A percentile compares a stretch with the other conserved stretches of the same genome.
phyloP scores from a whole-genome alignment of 1,140 invertebrate species.

The Achroia grisella region DNA sequence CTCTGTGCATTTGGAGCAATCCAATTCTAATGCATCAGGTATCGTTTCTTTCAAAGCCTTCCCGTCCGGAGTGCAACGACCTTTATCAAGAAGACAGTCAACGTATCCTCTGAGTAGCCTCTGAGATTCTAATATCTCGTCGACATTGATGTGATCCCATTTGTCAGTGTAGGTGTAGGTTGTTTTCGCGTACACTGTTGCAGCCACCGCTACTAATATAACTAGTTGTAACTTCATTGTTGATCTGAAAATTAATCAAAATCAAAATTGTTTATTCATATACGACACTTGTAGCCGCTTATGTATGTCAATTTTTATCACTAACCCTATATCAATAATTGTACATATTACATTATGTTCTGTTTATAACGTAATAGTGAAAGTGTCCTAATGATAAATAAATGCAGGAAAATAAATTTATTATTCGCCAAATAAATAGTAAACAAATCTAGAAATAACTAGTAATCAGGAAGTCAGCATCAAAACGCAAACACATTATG shows the following conservation, averaged over 20 bases:
- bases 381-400: too few relatives aligned
- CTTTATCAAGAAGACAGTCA: constrained; percentile 81
- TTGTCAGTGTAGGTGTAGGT: constrained; percentile 80
- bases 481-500: too few relatives aligned
- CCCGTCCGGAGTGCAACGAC: constrained; percentile 82
- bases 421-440: too few relatives aligned
- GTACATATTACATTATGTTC: too few relatives aligned
- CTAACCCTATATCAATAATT: too few relatives aligned
- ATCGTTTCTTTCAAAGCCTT: constrained; percentile 81
- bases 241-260: constrained; percentile 19
- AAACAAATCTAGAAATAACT: too few relatives aligned
- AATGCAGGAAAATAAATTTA: too few relatives aligned
- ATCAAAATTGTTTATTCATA: too few relatives aligned
- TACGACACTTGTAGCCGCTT: too few relatives aligned
- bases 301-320: too few relatives aligned
- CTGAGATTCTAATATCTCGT: constrained; percentile 81
- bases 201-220: constrained; percentile 38
- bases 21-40: constrained; percentile 78
- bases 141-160: constrained; percentile 83
- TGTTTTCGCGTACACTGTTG: constrained; percentile 46
- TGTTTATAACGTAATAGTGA: too few relatives aligned
- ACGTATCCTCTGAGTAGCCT: constrained; percentile 81
- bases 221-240: constrained; percentile 54
- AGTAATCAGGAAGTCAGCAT: neutral
- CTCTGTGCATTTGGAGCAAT: constrained; percentile 79